Evolutionary conservation across 2,888 invertebrate species (phyloP), one percentile per base, ranked within the genome.

Genomic region (Galerucella nymphaeae): DNA sequence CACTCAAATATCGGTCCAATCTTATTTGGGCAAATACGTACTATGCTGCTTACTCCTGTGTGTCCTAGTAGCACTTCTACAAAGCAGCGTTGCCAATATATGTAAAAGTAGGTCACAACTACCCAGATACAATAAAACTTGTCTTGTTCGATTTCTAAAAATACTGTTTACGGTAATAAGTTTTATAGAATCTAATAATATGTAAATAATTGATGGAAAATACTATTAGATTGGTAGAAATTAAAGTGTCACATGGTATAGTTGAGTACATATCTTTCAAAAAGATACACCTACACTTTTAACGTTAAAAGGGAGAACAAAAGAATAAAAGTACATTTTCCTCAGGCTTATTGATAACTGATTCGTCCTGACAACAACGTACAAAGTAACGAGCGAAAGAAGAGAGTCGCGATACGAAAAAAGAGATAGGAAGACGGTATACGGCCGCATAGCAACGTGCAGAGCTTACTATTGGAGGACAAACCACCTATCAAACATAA

Each of bases 401-500:
- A 72, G 77, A 76, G 76, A 70, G 70, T 64, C 70, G 66, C 41
- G 66, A 61, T 67, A 66, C 69, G 76, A 79, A 76, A 79, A 78
- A 67, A 71, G 77, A 76, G 77, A 79, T 63, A 77, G 76, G 73
- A 74, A 73, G 71, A 75, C 75, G 70, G 78, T 76, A 77, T 76
- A 80, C 76, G 78, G 73, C 79, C 80, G 81, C 82, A 82, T 82
- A 81, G 82, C 82, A 82, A 82, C 82, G 81, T 77, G 79, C 75
- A 72, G 74, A 76, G 77, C 77, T 77, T 75, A 77, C 78, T 76
- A 81, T 81, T 81, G 81, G 81, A 74, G 78, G 79, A 76, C 73
- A 75, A 77, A 75, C 74, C 74, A 70, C 74, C 74, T 74, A 80
- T 80, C 76, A 70, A 65, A 78, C 78, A 74, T 77, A 76, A 77